These are phyloP conservation scores for Pilophorus perplexus DNA, from an alignment of 2,888 invertebrate species.

Conservation along the genomic window DNA sequence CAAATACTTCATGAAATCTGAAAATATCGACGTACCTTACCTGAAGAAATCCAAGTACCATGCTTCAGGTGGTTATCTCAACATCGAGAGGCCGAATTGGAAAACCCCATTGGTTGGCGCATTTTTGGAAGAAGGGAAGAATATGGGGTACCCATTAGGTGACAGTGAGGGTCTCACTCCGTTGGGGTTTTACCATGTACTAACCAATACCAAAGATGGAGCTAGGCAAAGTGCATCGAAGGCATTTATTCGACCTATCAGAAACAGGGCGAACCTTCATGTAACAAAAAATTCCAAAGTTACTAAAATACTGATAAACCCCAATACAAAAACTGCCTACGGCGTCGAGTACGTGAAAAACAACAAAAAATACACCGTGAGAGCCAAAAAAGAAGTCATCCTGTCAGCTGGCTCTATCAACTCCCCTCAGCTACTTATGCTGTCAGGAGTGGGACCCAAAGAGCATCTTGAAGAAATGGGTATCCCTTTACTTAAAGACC, in stretches of 20 bases:
- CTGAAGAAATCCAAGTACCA: conserved; percentile 57
- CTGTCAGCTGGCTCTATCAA: conserved; percentile 83
- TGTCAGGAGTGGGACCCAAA: conserved; percentile 66
- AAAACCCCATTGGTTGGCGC: conserved; percentile 56
- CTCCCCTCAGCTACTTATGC: conserved; percentile 84
- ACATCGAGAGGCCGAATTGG: conserved; percentile 60
- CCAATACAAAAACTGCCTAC: conserved; percentile 60
- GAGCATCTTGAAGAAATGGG: conserved; percentile 52
- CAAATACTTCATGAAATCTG: conserved; percentile 53
- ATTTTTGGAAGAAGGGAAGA: conserved; percentile 62
- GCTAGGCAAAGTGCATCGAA: conserved; percentile 65
- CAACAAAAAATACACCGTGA: conserved; percentile 54
- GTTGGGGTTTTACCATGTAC: conserved; percentile 65
- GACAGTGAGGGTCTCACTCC: conserved; percentile 63
- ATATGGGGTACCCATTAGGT: conserved; percentile 64
- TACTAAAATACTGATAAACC: conserved; percentile 65
- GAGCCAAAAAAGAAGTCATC: conserved; percentile 75
- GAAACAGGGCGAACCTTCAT: conserved; percentile 64
- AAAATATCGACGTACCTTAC: conserved; percentile 50
- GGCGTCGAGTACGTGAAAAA: conserved; percentile 67
- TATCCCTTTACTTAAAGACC: conserved; percentile 53
- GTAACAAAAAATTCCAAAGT: conserved; percentile 62
- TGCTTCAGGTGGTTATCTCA: conserved; percentile 61
- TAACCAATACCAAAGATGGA: conserved; percentile 61
- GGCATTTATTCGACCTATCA: conserved; percentile 62